A percentile compares a stretch with the other conserved stretches of the same genome.
These are phyloP conservation scores for Gonioctena quinquepunctata DNA, from an alignment of 1,140 invertebrate species.

Conservation along the genomic window DNA sequence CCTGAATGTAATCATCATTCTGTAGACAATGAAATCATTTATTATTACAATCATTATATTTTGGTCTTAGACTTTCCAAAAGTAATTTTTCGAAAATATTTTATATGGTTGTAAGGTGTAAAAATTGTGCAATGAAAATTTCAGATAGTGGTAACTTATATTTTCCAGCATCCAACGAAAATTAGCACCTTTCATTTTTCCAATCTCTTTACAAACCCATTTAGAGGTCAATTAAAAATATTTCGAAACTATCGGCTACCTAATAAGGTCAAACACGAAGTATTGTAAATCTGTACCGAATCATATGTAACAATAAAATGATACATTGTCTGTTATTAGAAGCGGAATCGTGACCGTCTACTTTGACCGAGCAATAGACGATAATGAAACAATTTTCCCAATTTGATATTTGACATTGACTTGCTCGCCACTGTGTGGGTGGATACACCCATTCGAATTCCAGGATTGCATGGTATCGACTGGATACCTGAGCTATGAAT, in stretches of 20 bases:
- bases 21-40: no score
- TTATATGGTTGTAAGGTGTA: no score
- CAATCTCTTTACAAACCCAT: background rate
- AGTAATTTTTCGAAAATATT: no score
- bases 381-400: conserved; percentile 3
- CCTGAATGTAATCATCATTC: no score
- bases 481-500: background rate
- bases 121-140: no score
- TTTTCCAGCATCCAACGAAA: background rate
- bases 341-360: background rate
- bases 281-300: background rate
- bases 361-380: background rate
- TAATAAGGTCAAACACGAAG: conserved; percentile 3
- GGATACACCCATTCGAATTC: background rate
- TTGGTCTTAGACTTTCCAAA: no score
- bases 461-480: background rate
- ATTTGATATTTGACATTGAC: background rate
- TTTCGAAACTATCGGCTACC: background rate
- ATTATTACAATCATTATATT: no score
- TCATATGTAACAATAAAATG: conserved; percentile 3
- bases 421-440: background rate
- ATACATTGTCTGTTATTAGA: background rate
- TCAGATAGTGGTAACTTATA: no score
- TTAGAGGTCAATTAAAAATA: background rate
- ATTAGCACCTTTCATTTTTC: background rate